Conservation (phyloP, 1,140 invertebrate genomes). For the Hormaphis cornu region DNA sequence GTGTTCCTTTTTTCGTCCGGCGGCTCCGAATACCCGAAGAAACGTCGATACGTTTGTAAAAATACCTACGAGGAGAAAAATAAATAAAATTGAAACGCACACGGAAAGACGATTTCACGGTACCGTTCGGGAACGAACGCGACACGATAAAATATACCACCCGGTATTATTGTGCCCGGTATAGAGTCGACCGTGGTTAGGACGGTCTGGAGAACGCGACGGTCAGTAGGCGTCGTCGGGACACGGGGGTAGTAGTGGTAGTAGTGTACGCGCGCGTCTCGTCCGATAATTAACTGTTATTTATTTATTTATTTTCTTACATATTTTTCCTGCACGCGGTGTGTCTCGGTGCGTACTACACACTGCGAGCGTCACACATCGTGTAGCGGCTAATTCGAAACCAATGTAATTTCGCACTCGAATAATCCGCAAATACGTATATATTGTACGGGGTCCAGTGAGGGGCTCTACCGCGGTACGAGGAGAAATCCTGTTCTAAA, state of each 20-base stretch:
- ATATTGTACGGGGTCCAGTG: background rate
- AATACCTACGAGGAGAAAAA: too few relatives aligned
- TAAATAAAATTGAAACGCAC: too few relatives aligned
- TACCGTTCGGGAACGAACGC: too few relatives aligned
- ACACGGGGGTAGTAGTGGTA: background rate
- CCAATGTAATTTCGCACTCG: slow-evolving; percentile 4
- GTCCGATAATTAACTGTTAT: slow-evolving; percentile 14
- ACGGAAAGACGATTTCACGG: too few relatives aligned
- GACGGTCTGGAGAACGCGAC: background rate
- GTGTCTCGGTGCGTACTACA: background rate
- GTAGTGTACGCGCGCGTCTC: background rate
- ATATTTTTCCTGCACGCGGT: background rate
- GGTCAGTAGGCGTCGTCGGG: slow-evolving; percentile 6
- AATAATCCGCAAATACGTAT: background rate
- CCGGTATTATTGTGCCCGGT: too few relatives aligned
- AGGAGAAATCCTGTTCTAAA: too few relatives aligned
- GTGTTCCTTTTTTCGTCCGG: too few relatives aligned
- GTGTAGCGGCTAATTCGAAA: slow-evolving; percentile 28
- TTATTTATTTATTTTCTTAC: background rate
- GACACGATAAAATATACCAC: too few relatives aligned
- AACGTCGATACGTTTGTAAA: too few relatives aligned
- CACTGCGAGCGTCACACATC: too few relatives aligned
- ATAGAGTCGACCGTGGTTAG: too few relatives aligned
- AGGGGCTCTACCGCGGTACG: background rate
- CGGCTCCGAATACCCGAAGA: too few relatives aligned